A percentile compares a stretch with the other conserved stretches of the same genome.
Evolutionary conservation across 1,140 invertebrate genomes (phyloP).

Genomic region (Drosophila yakuba): DNA sequence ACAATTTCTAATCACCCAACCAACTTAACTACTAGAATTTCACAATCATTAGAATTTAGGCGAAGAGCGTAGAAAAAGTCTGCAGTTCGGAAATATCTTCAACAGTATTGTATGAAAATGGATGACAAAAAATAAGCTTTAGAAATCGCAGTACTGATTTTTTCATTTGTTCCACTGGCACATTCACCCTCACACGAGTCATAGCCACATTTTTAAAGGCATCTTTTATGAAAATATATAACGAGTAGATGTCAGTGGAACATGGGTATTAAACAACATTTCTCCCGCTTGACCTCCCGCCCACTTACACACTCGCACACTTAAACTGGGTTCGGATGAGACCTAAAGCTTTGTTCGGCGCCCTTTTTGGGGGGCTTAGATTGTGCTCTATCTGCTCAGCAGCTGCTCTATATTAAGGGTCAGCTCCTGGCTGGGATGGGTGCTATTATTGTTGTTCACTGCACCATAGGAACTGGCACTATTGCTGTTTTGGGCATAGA

Average conservation of each 20-base stretch:
- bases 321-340: constrained; percentile 27
- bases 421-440: constrained; percentile 56
- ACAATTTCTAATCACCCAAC: too few species aligned
- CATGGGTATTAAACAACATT: background rate
- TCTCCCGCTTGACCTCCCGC: background rate
- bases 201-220: too few species aligned
- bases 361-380: constrained; percentile 60
- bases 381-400: constrained; percentile 80
- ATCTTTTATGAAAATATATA: background rate
- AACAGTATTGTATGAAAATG: too few species aligned
- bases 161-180: too few species aligned
- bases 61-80: too few species aligned
- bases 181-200: too few species aligned
- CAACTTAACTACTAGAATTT: too few species aligned
- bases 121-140: too few species aligned
- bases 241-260: background rate
- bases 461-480: constrained; percentile 12
- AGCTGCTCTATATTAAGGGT: constrained; percentile 77
- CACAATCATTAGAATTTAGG: too few species aligned
- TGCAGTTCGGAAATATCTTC: too few species aligned
- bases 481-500: constrained; percentile 42
- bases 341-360: constrained; percentile 64
- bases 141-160: too few species aligned
- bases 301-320: constrained; percentile 10
- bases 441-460: constrained; percentile 37